Evolutionary conservation across 2,888 invertebrate genomes (phyloP).

Genomic region (Pediacus dermestoides): DNA sequence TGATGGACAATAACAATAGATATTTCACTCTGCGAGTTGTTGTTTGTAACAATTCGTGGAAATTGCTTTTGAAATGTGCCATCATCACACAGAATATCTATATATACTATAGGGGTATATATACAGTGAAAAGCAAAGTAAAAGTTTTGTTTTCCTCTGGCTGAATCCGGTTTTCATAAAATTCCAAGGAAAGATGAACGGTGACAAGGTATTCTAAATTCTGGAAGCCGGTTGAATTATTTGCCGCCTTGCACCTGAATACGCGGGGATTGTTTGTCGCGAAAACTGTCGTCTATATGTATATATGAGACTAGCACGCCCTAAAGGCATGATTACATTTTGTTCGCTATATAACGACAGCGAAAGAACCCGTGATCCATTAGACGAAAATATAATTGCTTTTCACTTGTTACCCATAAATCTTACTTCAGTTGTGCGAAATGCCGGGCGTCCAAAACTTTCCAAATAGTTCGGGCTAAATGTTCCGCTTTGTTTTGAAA

Average conservation of each 20-base stretch:
- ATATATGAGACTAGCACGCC: too few relatives aligned
- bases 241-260: conserved; percentile 24
- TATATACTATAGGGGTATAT: too few relatives aligned
- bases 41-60: too few relatives aligned
- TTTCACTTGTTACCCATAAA: conserved; percentile 30
- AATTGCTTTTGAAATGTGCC: too few relatives aligned
- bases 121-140: background rate
- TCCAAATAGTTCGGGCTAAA: conserved; percentile 24
- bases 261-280: conserved; percentile 22
- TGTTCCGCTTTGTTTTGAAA: conserved; percentile 22
- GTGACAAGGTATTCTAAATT: conserved; percentile 30
- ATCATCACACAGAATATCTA: too few relatives aligned
- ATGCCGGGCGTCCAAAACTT: conserved; percentile 20
- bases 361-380: conserved; percentile 23
- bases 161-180: conserved; percentile 15
- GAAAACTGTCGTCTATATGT: conserved; percentile 15
- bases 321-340: background rate
- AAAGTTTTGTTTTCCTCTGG: conserved; percentile 1
- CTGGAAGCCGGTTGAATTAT: conserved; percentile 24
- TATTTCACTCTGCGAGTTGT: too few relatives aligned
- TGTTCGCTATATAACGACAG: background rate
- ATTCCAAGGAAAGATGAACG: conserved; percentile 29
- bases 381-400: conserved; percentile 29
- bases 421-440: conserved; percentile 22
- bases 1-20: too few relatives aligned